Conservation (phyloP, 1,140 invertebrate genomes). For the Schlechtendalia chinensis region DNA sequence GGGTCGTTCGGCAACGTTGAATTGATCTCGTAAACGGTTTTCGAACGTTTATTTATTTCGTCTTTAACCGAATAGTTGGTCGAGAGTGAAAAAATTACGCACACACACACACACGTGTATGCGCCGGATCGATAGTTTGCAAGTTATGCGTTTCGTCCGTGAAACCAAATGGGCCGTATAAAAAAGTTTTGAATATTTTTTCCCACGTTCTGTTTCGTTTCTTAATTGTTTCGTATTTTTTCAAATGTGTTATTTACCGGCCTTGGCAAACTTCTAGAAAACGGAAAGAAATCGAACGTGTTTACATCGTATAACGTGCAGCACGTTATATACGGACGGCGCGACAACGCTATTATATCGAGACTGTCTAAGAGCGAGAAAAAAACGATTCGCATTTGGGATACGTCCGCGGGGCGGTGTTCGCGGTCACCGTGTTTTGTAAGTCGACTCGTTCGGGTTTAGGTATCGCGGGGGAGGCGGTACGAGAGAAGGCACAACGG, state of each 20-base stretch:
- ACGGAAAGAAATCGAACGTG: not conserved
- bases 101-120: too few species aligned
- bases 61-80: not conserved
- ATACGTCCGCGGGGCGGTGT: too few species aligned
- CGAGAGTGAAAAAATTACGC: not conserved
- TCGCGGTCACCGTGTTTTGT: too few species aligned
- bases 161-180: not conserved
- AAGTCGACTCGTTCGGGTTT: too few species aligned
- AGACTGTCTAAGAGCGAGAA: too few species aligned
- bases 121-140: not conserved
- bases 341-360: too few species aligned
- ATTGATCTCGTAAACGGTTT: not conserved
- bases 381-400: too few species aligned
- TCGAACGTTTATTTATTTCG: not conserved
- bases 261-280: constrained; percentile 24
- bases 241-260: not conserved
- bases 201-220: not conserved
- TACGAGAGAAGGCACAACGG: too few species aligned
- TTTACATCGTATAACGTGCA: not conserved
- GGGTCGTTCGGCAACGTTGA: not conserved
- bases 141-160: not conserved
- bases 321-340: not conserved
- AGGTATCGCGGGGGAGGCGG: too few species aligned
- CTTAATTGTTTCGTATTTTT: constrained; percentile 34
- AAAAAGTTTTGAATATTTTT: constrained; percentile 22